A percentile compares a stretch with the other conserved stretches of the same genome.
Conservation (phyloP, 1,140 invertebrate genomes). For the Pygmarrhopalites habei region DNA sequence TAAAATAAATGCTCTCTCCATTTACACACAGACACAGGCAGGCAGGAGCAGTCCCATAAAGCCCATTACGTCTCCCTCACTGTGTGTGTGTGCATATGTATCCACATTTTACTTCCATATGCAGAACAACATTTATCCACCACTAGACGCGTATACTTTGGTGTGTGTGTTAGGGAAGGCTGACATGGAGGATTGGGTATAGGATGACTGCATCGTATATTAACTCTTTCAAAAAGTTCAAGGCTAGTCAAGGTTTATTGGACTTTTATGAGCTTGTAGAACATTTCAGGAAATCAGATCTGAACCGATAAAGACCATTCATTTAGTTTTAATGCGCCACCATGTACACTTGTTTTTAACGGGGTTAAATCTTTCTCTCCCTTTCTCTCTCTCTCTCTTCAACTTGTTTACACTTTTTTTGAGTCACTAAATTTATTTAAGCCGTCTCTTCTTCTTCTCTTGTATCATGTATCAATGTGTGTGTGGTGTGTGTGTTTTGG, state of each 20-base stretch:
- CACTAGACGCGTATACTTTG: background rate
- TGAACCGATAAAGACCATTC: background rate
- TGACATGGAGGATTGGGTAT: no score
- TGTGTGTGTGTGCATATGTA: background rate
- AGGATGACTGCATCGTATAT: no score
- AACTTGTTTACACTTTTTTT: no score
- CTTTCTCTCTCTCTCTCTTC: no score
- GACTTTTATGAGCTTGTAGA: background rate
- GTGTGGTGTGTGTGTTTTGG: no score
- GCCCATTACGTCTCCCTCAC: background rate
- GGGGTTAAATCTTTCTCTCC: no score
- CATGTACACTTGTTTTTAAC: no score
- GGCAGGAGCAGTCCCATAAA: background rate
- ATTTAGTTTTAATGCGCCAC: background rate
- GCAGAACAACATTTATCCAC: background rate
- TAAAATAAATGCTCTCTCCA: background rate
- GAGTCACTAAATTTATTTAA: no score
- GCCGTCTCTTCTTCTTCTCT: no score
- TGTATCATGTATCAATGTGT: no score
- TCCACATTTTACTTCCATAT: no score
- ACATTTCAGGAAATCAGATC: constrained; percentile 4
- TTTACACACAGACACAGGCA: background rate
- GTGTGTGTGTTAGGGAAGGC: background rate
- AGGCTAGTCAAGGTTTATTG: constrained; percentile 17
- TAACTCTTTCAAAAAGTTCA: no score